Evolutionary conservation across 2,113 vertebrate genomes (phyloP).

Genomic region (Myotis yumanensis): DNA sequence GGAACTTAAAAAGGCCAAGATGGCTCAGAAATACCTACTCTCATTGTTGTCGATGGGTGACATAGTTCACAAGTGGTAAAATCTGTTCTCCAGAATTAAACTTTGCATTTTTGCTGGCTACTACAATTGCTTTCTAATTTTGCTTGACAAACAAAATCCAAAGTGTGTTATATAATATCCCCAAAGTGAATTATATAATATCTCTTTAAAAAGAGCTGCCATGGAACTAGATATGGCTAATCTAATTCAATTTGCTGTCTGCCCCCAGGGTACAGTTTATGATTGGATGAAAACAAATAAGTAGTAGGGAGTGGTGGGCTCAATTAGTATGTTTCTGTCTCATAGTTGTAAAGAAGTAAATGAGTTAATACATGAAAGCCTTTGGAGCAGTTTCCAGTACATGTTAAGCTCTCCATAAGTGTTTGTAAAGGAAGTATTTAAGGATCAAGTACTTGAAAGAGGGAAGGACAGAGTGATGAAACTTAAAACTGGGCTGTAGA

Average conservation of each 20-base stretch:
- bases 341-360: background rate
- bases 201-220: background rate
- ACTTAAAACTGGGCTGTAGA: background rate
- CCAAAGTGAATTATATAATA: slow-evolving; percentile 25
- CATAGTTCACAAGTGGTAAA: background rate
- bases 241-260: background rate
- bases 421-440: background rate
- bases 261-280: background rate
- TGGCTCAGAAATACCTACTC: background rate
- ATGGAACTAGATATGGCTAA: background rate
- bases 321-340: background rate
- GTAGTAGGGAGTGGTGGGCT: background rate
- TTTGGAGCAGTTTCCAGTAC: background rate
- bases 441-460: background rate
- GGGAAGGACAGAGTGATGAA: background rate
- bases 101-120: background rate
- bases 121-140: slow-evolving; percentile 33
- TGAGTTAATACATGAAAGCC: background rate
- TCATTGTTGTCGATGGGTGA: background rate
- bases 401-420: background rate
- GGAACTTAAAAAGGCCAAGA: slow-evolving; percentile 5
- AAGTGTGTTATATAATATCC: background rate
- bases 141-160: slow-evolving; percentile 7
- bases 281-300: background rate
- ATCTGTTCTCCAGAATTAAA: background rate